These are phyloP conservation scores for Clarias macrocephalus DNA, from an alignment of 2,113 vertebrate species.

Conservation along the genomic window DNA sequence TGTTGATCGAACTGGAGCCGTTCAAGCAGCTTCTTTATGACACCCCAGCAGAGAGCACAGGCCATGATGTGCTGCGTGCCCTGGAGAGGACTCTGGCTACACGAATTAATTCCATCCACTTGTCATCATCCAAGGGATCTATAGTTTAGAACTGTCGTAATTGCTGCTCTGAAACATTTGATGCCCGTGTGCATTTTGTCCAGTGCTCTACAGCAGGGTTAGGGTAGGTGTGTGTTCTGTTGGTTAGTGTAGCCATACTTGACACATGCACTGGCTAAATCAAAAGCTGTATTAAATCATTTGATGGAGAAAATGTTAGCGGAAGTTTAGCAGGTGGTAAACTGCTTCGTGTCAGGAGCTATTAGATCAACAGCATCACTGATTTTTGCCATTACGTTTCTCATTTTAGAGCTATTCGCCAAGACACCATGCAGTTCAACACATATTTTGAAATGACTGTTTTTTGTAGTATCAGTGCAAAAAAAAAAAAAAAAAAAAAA, in stretches of 20 bases:
- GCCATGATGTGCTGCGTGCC: slow-evolving; percentile 85
- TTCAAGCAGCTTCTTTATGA: slow-evolving; percentile 97
- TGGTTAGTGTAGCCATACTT: slow-evolving; percentile 38
- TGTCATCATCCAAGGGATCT: slow-evolving; percentile 97
- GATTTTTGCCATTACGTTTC: slow-evolving; percentile 14
- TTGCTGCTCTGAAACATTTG: slow-evolving; percentile 15
- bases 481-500: neutral
- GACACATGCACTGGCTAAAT: slow-evolving; percentile 23
- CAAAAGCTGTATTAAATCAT: neutral
- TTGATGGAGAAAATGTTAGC: neutral
- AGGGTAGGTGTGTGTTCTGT: slow-evolving; percentile 22
- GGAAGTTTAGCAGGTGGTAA: slow-evolving; percentile 12
- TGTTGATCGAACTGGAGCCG: slow-evolving; percentile 93
- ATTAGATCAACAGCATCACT: slow-evolving; percentile 32
- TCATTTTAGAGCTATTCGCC: slow-evolving; percentile 9
- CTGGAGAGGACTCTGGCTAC: slow-evolving; percentile 91
- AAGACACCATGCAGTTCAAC: neutral
- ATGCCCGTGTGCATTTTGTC: slow-evolving; percentile 5
- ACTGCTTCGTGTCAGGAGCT: slow-evolving; percentile 23
- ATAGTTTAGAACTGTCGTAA: slow-evolving; percentile 79
- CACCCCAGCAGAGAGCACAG: slow-evolving; percentile 79
- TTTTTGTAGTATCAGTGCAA: neutral
- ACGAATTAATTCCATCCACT: slow-evolving; percentile 95
- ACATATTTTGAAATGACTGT: neutral
- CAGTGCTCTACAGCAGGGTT: slow-evolving; percentile 21